Evolutionary conservation across 2,113 vertebrate genomes (phyloP), one percentile per base, ranked within the genome.

Genomic region (Ageneiosus marmoratus): DNA sequence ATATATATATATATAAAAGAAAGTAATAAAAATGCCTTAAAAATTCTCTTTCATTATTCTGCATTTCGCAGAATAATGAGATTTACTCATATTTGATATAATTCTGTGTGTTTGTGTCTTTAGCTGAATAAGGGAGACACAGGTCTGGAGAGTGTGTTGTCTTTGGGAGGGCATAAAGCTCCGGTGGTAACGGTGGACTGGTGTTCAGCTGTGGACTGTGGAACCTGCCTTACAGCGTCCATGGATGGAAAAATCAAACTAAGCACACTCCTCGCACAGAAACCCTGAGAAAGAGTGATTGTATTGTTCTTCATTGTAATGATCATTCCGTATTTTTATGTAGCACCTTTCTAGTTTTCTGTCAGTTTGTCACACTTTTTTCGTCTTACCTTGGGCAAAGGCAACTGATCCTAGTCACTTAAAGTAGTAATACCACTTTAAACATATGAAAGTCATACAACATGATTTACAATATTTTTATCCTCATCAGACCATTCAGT

Each of bases 181-280:
- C 98, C 98, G 0, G 98, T 99, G 88, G 98, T 99, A 88, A 99
- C 98, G 0, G 97, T 99, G 34, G 98, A 99, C 16, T 99, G 98
- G 98, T 97, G 96, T 90, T 97, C 96, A 0, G 98, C 97, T 0
- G 93, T 98, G 94, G 98, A 99, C 91, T 99, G 98, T 0, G 98
- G 98, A 37, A 98, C 97, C 62, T 99, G 97, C 86, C 95, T 99
- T 77, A 99, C 97, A 0, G 97, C 97, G 46, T 99, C 98, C 18
- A 99, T 99, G 98, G 98, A 99, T 0, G 98, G 98, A 73, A 98
- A 98, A 93, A 96, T 99, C 89, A 97, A 97, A 92, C 91, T 99
- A 88, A 99, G 96, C 89, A 99, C 98, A 0, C 95, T 99, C 20
- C 93, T 99, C 85, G 96, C 97, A 44, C 97, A 98, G 78, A 96